These are phyloP conservation scores for Spinibarbus caldwelli DNA, from an alignment of 2,797 vertebrate species.

Conservation along the genomic window DNA sequence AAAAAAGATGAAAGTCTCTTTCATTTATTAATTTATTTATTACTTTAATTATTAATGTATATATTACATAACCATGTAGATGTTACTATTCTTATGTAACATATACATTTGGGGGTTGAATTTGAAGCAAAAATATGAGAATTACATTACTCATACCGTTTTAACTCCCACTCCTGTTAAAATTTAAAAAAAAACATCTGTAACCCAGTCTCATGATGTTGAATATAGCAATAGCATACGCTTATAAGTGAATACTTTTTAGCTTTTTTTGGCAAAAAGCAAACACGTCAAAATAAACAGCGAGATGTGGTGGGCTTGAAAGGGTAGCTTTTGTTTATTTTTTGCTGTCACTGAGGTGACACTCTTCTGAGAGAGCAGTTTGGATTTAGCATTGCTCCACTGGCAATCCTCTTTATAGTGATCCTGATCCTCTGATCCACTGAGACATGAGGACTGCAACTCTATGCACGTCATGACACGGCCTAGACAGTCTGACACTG, in stretches of 20 bases:
- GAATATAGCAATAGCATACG: background rate
- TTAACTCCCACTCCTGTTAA: background rate
- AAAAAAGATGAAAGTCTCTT: background rate
- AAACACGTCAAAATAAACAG: background rate
- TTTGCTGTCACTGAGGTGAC: background rate
- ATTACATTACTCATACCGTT: background rate
- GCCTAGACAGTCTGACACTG: constrained; percentile 6
- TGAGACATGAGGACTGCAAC: constrained; percentile 42
- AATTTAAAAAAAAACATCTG: background rate
- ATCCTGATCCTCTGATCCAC: constrained; percentile 53
- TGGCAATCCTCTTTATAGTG: constrained; percentile 56
- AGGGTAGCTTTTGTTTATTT: background rate
- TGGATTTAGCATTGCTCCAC: constrained; percentile 50
- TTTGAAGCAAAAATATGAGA: background rate
- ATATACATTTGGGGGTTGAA: background rate
- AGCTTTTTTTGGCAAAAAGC: background rate
- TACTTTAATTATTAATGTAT: no score
- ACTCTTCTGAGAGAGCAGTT: constrained; percentile 24
- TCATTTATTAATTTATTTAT: background rate
- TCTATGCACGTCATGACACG: constrained; percentile 13
- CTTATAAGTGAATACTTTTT: background rate
- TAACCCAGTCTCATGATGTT: background rate
- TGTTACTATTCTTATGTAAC: background rate
- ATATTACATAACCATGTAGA: no score
- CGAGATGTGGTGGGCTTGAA: background rate